A percentile compares a stretch with the other conserved stretches of the same genome.
These are phyloP conservation scores for Pangasianodon gigas DNA, from an alignment of 2,113 vertebrate genomes.

Conservation along the genomic window DNA sequence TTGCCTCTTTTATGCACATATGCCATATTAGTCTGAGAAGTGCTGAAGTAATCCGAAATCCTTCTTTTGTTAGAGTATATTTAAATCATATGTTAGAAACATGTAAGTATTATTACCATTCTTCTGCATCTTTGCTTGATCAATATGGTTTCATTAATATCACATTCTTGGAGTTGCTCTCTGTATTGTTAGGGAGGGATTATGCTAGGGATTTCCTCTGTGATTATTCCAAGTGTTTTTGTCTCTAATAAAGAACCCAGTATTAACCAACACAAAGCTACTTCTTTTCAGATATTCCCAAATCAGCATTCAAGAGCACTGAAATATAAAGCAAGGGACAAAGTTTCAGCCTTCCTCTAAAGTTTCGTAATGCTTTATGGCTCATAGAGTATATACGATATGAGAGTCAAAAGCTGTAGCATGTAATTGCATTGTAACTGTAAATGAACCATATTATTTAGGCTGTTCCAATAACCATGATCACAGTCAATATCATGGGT, in stretches of 20 bases:
- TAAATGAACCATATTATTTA: not conserved
- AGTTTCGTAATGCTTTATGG: not conserved
- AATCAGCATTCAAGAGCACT: not conserved
- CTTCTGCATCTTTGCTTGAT: not conserved
- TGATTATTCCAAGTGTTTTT: slow-evolving; percentile 3
- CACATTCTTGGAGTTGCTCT: not conserved
- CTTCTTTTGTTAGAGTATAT: not conserved
- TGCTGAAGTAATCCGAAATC: slow-evolving; percentile 13
- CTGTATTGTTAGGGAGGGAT: not conserved
- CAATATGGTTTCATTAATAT: not conserved
- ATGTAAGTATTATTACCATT: not conserved
- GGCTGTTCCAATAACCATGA: not conserved
- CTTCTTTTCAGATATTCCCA: not conserved
- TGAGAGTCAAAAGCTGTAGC: not conserved
- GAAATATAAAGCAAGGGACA: not conserved
- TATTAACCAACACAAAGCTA: not conserved
- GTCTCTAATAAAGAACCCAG: not conserved
- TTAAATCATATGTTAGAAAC: not conserved
- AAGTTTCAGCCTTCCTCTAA: not conserved
- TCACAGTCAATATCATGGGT: not conserved
- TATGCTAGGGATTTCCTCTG: not conserved
- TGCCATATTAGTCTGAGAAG: not conserved
- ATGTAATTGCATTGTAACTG: not conserved
- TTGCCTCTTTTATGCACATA: not conserved
- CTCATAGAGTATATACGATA: not conserved